phyloP scores from a whole-genome alignment of 2,797 vertebrate genomes.

The Acipenser oxyrinchus region DNA sequence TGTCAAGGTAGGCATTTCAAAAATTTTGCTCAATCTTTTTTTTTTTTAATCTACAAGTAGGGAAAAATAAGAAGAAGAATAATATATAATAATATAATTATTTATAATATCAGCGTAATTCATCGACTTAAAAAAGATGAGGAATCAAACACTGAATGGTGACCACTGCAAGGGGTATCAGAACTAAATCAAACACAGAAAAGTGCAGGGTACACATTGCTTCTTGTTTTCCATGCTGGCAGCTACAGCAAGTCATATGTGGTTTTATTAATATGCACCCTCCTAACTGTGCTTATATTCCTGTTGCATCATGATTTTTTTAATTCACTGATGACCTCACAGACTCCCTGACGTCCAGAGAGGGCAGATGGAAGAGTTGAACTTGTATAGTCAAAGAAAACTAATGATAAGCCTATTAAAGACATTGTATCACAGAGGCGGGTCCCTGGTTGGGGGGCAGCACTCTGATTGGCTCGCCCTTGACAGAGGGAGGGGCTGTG shows the following conservation, averaged over 20 bases:
- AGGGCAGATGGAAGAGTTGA: conserved; percentile 40
- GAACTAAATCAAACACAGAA: too few species aligned
- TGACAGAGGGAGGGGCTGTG: conserved; percentile 52
- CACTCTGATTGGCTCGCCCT: conserved; percentile 64
- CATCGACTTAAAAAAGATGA: too few species aligned
- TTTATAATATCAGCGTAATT: too few species aligned
- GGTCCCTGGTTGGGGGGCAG: conserved; percentile 29
- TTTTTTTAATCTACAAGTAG: too few species aligned
- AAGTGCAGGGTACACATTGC: too few species aligned
- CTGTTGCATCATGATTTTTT: conserved; percentile 31
- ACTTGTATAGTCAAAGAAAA: conserved; percentile 67
- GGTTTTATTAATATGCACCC: conserved; percentile 11
- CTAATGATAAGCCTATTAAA: conserved; percentile 74
- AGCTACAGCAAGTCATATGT: conserved; percentile 2
- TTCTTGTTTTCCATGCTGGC: background rate
- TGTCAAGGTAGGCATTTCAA: too few species aligned
- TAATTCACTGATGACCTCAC: conserved; percentile 22
- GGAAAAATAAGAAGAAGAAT: too few species aligned
- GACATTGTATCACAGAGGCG: conserved; percentile 63
- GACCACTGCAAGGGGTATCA: too few species aligned
- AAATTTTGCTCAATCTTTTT: too few species aligned
- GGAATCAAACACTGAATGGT: too few species aligned
- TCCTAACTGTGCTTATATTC: background rate
- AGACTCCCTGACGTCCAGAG: conserved; percentile 19
- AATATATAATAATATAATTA: too few species aligned